Conservation (phyloP, 35 echinoderm and acorn worm species). For the Heliocidaris tuberculata region DNA sequence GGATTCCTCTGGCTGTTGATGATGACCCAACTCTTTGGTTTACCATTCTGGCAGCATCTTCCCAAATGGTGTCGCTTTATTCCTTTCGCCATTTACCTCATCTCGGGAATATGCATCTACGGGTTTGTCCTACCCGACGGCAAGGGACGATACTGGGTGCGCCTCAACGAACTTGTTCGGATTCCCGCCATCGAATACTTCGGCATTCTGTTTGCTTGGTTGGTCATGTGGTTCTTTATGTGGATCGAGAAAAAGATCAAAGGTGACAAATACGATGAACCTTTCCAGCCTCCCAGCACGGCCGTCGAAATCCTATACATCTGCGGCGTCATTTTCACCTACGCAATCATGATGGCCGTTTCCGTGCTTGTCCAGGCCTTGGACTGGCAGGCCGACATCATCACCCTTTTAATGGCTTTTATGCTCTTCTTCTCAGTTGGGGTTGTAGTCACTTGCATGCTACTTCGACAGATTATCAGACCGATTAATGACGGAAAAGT, state of each 20-base stretch:
- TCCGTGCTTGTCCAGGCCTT: constrained; percentile 58
- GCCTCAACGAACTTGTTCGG: constrained; percentile 68
- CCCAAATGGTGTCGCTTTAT: constrained; percentile 57
- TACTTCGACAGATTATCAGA: constrained; percentile 55
- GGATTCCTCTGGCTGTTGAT: constrained; percentile 86
- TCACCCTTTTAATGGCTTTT: constrained; percentile 54
- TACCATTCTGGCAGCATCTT: constrained; percentile 80
- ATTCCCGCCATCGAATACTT: constrained; percentile 78
- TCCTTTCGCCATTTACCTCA: constrained; percentile 64
- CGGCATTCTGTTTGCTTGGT: constrained; percentile 58
- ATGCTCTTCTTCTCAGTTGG: constrained; percentile 58
- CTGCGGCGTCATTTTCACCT: constrained; percentile 47
- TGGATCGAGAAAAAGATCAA: constrained; percentile 60
- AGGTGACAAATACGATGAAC: constrained; percentile 3
- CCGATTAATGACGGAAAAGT: not conserved
- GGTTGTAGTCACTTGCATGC: constrained; percentile 42
- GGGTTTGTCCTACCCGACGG: constrained; percentile 56
- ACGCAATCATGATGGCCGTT: constrained; percentile 50
- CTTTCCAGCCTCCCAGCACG: constrained; percentile 34
- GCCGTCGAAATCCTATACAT: constrained; percentile 57
- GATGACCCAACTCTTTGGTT: constrained; percentile 79
- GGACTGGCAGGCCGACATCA: constrained; percentile 48
- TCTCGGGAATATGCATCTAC: constrained; percentile 45
- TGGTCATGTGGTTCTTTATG: constrained; percentile 58
- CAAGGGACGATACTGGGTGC: constrained; percentile 63